Conservation (phyloP, 2,113 vertebrate species). For the Microtus pennsylvanicus region DNA sequence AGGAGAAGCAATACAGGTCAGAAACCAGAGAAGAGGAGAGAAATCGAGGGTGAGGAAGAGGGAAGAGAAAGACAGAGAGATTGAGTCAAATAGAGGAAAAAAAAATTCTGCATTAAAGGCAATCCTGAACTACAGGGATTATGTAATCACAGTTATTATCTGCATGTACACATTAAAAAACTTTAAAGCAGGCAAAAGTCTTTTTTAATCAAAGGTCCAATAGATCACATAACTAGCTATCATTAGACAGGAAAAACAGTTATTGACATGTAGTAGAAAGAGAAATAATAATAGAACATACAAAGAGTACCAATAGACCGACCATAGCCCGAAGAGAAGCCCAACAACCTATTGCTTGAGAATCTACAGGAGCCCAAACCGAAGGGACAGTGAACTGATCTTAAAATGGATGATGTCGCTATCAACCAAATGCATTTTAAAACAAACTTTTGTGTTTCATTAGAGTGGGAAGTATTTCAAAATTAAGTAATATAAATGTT, state of each 20-base stretch:
- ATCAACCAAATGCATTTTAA: slow-evolving; percentile 24
- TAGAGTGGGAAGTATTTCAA: background rate
- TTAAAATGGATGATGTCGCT: background rate
- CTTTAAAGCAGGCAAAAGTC: background rate
- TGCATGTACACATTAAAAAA: background rate
- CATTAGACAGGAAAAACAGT: background rate
- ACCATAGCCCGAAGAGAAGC: background rate
- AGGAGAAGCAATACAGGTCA: background rate
- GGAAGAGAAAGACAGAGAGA: background rate
- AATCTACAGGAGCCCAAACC: background rate
- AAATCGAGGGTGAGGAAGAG: no score
- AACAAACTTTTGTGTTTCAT: slow-evolving; percentile 18
- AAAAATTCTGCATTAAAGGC: background rate
- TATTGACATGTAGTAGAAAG: background rate
- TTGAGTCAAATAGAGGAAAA: background rate
- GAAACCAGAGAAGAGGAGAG: background rate
- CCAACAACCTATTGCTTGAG: background rate
- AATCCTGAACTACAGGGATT: background rate
- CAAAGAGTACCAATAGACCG: background rate
- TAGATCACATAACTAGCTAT: background rate
- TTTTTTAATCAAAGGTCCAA: background rate
- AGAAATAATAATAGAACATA: background rate
- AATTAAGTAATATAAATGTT: background rate
- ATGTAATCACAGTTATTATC: background rate
- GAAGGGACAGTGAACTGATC: background rate